phyloP scores from a whole-genome alignment of 2,113 vertebrate genomes.

The Electrona antarctica region DNA sequence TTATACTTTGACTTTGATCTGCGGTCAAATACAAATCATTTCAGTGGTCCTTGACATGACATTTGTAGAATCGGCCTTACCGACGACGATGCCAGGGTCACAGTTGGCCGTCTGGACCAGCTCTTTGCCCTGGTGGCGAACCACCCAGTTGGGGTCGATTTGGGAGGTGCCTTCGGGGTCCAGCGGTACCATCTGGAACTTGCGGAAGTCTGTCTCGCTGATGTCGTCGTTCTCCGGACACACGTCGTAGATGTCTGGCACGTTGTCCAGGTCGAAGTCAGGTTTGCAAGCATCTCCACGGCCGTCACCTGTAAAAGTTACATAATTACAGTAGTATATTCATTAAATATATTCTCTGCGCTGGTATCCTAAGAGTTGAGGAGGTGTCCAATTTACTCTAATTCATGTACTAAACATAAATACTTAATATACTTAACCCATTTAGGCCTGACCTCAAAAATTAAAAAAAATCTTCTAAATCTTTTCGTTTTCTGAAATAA shows the following conservation, averaged over 20 bases:
- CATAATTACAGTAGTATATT: neutral
- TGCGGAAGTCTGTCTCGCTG: slow-evolving; percentile 95
- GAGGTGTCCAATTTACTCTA: too few relatives aligned
- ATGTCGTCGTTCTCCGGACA: slow-evolving; percentile 97
- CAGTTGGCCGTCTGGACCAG: slow-evolving; percentile 99
- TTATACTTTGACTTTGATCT: too few relatives aligned
- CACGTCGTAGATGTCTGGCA: slow-evolving; percentile 95
- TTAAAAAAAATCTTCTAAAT: too few relatives aligned
- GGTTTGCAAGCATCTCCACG: slow-evolving; percentile 96
- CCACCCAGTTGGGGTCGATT: slow-evolving; percentile 99
- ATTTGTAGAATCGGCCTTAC: slow-evolving; percentile 65
- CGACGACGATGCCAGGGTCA: slow-evolving; percentile 96
- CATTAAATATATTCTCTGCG: neutral
- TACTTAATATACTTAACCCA: too few relatives aligned
- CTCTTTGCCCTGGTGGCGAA: slow-evolving; percentile 98
- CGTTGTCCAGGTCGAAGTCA: slow-evolving; percentile 95
- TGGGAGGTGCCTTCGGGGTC: slow-evolving; percentile 99
- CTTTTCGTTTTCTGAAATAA: too few relatives aligned
- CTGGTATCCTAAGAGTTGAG: too few relatives aligned
- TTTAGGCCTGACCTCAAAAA: too few relatives aligned
- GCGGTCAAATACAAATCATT: too few relatives aligned
- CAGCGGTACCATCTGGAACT: slow-evolving; percentile 98
- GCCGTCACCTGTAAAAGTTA: slow-evolving; percentile 85
- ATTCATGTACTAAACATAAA: too few relatives aligned
- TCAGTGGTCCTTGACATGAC: too few relatives aligned